Evolutionary conservation across 2,113 vertebrate genomes (phyloP).

Genomic region (Alligator sinensis): DNA sequence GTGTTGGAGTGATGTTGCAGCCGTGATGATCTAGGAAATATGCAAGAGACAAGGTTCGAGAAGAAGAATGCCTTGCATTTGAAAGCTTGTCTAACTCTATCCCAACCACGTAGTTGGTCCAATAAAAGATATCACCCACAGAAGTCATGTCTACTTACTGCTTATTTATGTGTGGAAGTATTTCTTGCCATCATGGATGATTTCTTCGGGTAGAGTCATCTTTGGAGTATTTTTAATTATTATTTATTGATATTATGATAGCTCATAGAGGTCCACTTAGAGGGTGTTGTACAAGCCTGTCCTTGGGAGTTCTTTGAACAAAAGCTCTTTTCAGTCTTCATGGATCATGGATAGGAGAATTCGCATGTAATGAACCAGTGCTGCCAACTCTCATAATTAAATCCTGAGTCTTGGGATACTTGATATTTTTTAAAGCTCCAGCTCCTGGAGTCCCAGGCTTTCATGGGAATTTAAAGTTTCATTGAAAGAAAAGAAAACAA

Average conservation of each 20-base stretch:
- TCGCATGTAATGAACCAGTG: neutral
- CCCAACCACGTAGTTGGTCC: no score
- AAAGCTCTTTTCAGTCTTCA: neutral
- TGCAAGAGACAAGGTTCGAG: no score
- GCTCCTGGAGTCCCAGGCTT: neutral
- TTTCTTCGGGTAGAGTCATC: neutral
- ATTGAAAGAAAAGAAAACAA: conserved; percentile 6
- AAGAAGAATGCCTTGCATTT: no score
- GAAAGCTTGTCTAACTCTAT: no score
- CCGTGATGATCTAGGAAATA: no score
- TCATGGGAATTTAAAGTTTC: neutral
- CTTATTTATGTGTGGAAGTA: neutral
- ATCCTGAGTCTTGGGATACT: neutral
- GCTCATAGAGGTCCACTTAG: neutral
- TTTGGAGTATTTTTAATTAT: neutral
- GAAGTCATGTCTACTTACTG: no score
- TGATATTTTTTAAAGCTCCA: neutral
- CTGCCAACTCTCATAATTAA: neutral
- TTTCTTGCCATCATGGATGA: neutral
- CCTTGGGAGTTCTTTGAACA: neutral
- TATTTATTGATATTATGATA: neutral
- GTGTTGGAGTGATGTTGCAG: no score
- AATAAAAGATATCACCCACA: no score
- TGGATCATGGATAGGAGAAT: neutral
- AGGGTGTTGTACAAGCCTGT: neutral